These are phyloP conservation scores for Sebastes iracundus DNA, from an alignment of 2,797 vertebrate genomes.

Conservation along the genomic window DNA sequence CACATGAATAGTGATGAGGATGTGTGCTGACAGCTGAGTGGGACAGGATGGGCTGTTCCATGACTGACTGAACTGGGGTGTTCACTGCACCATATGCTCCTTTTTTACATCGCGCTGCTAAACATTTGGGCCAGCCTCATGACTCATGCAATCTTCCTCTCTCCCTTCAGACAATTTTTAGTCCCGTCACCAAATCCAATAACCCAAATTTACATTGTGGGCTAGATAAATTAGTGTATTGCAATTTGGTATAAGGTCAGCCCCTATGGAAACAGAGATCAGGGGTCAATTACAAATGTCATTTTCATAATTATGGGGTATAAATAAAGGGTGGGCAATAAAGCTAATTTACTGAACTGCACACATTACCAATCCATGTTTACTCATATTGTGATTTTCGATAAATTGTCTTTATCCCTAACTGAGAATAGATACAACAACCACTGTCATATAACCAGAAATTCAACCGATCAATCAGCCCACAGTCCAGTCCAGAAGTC, in stretches of 20 bases:
- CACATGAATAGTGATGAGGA: constrained; percentile 65
- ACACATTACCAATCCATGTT: not conserved
- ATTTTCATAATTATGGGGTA: not conserved
- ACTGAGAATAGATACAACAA: not conserved
- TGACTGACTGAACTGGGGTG: constrained; percentile 61
- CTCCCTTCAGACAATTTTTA: constrained; percentile 11
- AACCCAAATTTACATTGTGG: not conserved
- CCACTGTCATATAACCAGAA: not conserved
- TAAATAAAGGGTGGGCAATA: not conserved
- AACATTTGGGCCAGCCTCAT: constrained; percentile 63
- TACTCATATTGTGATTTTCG: not conserved
- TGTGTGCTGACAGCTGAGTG: constrained; percentile 68
- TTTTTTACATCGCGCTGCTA: constrained; percentile 57
- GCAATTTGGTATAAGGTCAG: not conserved
- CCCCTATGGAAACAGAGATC: not conserved
- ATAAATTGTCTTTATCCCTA: not conserved
- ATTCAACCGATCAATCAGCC: not conserved
- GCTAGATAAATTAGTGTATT: not conserved
- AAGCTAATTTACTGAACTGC: not conserved
- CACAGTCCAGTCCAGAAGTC: not conserved
- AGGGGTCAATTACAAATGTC: not conserved
- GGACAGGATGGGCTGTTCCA: constrained; percentile 55
- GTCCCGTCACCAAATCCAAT: constrained; percentile 1
- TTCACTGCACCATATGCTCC: constrained; percentile 65
- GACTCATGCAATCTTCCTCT: constrained; percentile 31